These are phyloP conservation scores for Paragorgia papillata DNA, from an alignment of 92 coral and sea anemone genomes.

Conservation along the genomic window DNA sequence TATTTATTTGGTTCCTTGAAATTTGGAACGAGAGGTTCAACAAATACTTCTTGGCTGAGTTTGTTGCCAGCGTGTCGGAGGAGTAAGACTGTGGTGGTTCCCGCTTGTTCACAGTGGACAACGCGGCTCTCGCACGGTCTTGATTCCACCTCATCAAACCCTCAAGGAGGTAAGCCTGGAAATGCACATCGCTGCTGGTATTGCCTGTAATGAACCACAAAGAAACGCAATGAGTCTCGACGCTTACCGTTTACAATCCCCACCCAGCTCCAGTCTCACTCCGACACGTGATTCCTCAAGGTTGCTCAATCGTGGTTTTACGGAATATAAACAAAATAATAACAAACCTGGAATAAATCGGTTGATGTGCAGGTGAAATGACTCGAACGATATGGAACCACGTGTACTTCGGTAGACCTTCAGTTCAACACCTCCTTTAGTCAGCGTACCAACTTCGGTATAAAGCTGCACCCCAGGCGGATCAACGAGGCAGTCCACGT, in stretches of 20 bases:
- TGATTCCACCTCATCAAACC: conserved; percentile 32
- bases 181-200: conserved; percentile 20
- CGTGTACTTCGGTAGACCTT: conserved; percentile 38
- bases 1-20: conserved; percentile 36
- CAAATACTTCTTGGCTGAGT: conserved; percentile 25
- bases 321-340: not conserved
- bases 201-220: conserved; percentile 15
- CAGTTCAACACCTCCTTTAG: conserved; percentile 36
- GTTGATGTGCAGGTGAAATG: conserved; percentile 31
- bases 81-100: conserved; percentile 25
- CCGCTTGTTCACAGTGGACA: conserved; percentile 27
- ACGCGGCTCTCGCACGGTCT: conserved; percentile 33
- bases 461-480: conserved; percentile 37
- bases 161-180: conserved; percentile 34
- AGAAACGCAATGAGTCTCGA: not conserved
- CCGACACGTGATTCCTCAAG: no score
- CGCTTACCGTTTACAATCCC: not conserved
- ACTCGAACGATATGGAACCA: conserved; percentile 41
- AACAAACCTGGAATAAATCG: conserved; percentile 20
- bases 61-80: conserved; percentile 30
- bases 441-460: conserved; percentile 34
- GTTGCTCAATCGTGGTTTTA: no score
- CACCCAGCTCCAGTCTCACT: not conserved
- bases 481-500: conserved; percentile 31
- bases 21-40: conserved; percentile 26